These are phyloP conservation scores for Melanerpes aurifrons DNA, from an alignment of 2,113 vertebrate species.

Conservation along the genomic window DNA sequence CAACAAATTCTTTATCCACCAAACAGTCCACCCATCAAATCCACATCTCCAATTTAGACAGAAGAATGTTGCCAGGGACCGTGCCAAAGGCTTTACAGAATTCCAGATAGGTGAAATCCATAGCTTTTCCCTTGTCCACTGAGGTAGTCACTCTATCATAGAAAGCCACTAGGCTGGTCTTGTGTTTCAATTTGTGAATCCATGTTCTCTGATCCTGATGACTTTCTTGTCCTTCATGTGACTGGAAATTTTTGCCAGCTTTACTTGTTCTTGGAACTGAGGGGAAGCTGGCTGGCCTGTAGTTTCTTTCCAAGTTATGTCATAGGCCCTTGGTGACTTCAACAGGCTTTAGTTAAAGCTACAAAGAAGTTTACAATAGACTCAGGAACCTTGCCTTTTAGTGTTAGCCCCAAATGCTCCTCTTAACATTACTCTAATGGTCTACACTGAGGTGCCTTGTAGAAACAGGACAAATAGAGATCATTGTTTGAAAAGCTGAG, in stretches of 20 bases:
- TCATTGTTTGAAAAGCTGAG: neutral
- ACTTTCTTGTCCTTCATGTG: neutral
- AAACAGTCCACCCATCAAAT: no score
- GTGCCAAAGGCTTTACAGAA: no score
- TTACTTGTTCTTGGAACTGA: neutral
- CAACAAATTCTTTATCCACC: no score
- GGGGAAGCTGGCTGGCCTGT: rapidly evolving
- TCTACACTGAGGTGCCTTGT: neutral
- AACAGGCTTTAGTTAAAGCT: neutral
- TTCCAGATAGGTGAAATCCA: no score
- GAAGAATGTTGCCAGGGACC: no score
- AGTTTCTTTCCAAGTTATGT: neutral
- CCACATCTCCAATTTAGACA: no score
- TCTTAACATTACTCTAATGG: neutral
- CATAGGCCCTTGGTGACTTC: neutral
- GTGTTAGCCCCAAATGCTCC: neutral
- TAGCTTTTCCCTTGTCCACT: no score
- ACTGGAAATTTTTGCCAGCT: neutral
- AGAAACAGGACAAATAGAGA: neutral
- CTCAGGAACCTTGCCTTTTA: neutral
- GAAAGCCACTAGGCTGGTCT: no score
- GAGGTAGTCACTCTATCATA: no score
- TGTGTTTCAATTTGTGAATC: neutral
- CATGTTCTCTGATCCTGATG: neutral
- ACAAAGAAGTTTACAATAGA: neutral